Percentiles rank a stretch among this genome's conserved stretches.
Evolutionary conservation across 2,797 vertebrate genomes (phyloP).

Genomic region (Channa striata): DNA sequence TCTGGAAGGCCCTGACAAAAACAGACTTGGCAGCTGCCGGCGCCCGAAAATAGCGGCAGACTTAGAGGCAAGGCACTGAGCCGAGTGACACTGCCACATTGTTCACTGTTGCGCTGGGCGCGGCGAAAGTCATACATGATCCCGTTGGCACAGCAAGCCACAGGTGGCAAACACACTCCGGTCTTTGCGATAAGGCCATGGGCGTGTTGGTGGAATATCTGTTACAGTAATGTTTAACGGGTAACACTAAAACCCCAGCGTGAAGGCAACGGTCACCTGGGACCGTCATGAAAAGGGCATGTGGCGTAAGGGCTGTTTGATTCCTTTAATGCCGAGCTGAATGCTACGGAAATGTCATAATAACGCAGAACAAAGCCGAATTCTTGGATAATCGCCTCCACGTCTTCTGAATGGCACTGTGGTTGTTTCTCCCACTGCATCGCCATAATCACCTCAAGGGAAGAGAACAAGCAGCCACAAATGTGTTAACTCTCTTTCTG

Average conservation of each 20-base stretch:
- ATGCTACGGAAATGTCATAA: slow-evolving; percentile 11
- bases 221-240: slow-evolving; percentile 28
- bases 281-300: slow-evolving; percentile 50
- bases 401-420: slow-evolving; percentile 33
- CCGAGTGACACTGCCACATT: slow-evolving; percentile 43
- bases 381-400: slow-evolving; percentile 20
- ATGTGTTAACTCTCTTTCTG: slow-evolving; percentile 34
- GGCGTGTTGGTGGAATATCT: slow-evolving; percentile 42
- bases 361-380: slow-evolving; percentile 35
- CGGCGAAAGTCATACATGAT: slow-evolving; percentile 66
- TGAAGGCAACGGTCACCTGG: slow-evolving; percentile 50
- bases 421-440: slow-evolving; percentile 27
- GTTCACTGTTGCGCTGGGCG: slow-evolving; percentile 48
- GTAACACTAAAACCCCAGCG: slow-evolving; percentile 27
- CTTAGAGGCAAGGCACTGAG: slow-evolving; percentile 38
- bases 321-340: slow-evolving; percentile 12
- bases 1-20: slow-evolving; percentile 52
- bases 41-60: slow-evolving; percentile 72
- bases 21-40: slow-evolving; percentile 77
- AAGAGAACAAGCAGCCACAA: slow-evolving; percentile 22
- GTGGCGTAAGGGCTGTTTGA: neutral
- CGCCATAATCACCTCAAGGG: slow-evolving; percentile 10
- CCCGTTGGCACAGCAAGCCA: slow-evolving; percentile 64
- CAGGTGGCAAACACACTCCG: slow-evolving; percentile 67
- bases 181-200: slow-evolving; percentile 42